Base-by-base conservation (phyloP, 1,140 invertebrate species). In the Trigoniulus corallinus region DNA sequence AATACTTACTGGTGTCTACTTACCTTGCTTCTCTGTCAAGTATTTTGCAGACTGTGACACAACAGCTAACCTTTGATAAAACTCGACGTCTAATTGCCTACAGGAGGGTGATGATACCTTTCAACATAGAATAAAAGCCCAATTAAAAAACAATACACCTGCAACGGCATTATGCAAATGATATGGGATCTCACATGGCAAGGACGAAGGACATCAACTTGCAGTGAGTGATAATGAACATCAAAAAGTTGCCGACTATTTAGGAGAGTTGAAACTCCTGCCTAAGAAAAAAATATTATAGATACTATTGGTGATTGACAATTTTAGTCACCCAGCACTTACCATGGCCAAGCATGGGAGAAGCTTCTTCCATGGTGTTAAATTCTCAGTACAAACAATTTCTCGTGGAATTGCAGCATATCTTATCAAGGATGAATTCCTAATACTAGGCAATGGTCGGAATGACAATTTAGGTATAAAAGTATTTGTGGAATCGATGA, bases 291-390 rank as follows among this genome's bases (percentile, higher is more conserved):
- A 57, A 61, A 48, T 41, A 51, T 39, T 7, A 10, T 12, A 7
- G 4, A 44, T 24, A 44, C 21, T 24, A 44, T 20, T 18, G 42
- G 42, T 44, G 12, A 7, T 44, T 44, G 21, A 18, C 18, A 18
- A 44, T 7, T 44, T 7, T 10, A 24, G 12, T 24, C 4, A 10
- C 18, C 7, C 42, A 44, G 21, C 37, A 39, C 37, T 39, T 65
- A 79, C 75, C 66, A 78, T 82, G 39, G 82, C 81, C 62, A 84
- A 79, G 71, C 94, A 98, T 1, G 94, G 94, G 27, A 98, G 63
- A 1, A 98, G 68, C 67, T 98, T 98, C 62, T 93, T 94, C 81
- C 92, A 98, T 2, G 94, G 94, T 26, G 94, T 98, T 56, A 98
- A 72, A 73, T 98, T 98, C 73, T 98, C 93, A 20, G 94, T 98